Percentiles rank a stretch among this genome's conserved stretches.
These are phyloP conservation scores for Acrossocheilus fasciatus DNA, from an alignment of 2,797 vertebrate genomes.

Conservation along the genomic window DNA sequence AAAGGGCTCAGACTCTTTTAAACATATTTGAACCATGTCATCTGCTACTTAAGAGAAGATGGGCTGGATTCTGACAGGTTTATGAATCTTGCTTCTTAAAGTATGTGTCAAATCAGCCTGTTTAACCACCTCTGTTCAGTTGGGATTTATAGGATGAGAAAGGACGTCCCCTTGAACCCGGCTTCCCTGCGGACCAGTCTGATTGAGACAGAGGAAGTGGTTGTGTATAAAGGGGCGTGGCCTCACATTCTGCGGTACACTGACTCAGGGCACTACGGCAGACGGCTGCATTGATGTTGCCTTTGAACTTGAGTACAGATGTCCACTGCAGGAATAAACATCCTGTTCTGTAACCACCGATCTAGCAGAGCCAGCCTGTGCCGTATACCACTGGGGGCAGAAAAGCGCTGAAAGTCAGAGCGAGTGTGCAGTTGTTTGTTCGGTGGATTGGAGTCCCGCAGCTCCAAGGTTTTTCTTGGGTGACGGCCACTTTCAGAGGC, in stretches of 20 bases:
- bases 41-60: background rate
- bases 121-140: background rate
- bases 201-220: constrained; percentile 42
- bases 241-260: constrained; percentile 34
- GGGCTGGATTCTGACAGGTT: constrained; percentile 24
- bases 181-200: constrained; percentile 5
- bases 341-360: constrained; percentile 31
- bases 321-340: constrained; percentile 36
- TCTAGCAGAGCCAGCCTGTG: constrained; percentile 1
- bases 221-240: constrained; percentile 38
- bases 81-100: constrained; percentile 18
- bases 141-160: constrained; percentile 8
- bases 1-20: background rate
- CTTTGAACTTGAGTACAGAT: constrained; percentile 47
- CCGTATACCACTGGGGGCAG: constrained; percentile 6
- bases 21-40: background rate
- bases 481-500: constrained; percentile 27
- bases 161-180: background rate
- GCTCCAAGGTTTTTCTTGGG: constrained; percentile 39
- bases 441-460: constrained; percentile 29
- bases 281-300: constrained; percentile 28
- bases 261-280: constrained; percentile 15
- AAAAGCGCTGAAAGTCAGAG: background rate
- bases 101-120: constrained; percentile 24
- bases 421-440: constrained; percentile 38